These are phyloP conservation scores for Rapana venosa DNA, from an alignment of 2,888 invertebrate genomes.

Conservation along the genomic window DNA sequence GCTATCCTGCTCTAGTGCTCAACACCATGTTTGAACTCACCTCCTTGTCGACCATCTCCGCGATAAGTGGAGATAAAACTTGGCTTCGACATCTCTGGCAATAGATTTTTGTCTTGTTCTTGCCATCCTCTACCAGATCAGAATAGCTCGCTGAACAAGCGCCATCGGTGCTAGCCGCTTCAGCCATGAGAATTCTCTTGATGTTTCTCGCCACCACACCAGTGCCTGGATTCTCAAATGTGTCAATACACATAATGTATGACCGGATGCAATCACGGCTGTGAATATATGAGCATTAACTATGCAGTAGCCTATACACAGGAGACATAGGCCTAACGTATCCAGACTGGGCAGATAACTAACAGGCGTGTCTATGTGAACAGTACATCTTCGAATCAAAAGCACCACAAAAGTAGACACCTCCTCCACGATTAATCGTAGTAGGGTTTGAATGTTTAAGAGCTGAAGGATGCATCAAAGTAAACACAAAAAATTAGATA, in stretches of 20 bases:
- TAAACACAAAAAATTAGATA: too few species aligned
- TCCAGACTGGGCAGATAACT: background rate
- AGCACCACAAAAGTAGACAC: too few species aligned
- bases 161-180: background rate
- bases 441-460: too few species aligned
- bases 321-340: background rate
- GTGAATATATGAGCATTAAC: background rate
- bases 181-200: background rate
- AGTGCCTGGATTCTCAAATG: constrained; percentile 22
- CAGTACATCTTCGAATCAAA: too few species aligned
- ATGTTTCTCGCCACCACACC: background rate
- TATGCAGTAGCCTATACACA: background rate
- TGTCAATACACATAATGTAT: constrained; percentile 38
- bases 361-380: too few species aligned
- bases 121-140: constrained; percentile 49
- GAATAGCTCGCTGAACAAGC: constrained; percentile 4
- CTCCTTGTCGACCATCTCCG: constrained; percentile 62
- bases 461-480: too few species aligned
- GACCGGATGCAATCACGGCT: constrained; percentile 1
- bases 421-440: too few species aligned
- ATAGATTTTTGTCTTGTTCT: constrained; percentile 62
- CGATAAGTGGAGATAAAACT: constrained; percentile 62
- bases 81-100: constrained; percentile 68
- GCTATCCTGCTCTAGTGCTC: too few species aligned
- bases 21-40: constrained; percentile 47